Conservation (phyloP, 1,140 invertebrate genomes). For the Proctacanthus coquilletti region DNA sequence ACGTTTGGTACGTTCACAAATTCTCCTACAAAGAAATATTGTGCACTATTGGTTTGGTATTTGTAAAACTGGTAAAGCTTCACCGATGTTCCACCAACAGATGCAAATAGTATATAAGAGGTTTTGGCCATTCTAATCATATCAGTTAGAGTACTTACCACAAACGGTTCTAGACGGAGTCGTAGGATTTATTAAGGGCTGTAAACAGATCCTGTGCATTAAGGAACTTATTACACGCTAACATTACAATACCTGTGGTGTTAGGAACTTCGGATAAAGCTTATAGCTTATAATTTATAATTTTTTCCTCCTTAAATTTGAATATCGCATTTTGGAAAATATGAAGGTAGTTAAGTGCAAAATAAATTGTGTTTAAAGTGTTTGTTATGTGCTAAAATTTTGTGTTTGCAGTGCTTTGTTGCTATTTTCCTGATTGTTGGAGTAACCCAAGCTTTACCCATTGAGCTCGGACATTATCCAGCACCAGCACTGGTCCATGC, state of each 20-base stretch:
- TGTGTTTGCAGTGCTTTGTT: slow-evolving; percentile 21
- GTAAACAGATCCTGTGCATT: no score
- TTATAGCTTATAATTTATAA: no score
- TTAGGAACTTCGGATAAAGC: no score
- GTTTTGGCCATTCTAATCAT: slow-evolving; percentile 3
- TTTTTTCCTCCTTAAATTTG: no score
- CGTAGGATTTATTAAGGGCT: neutral
- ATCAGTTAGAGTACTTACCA: slow-evolving; percentile 2
- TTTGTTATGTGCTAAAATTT: neutral
- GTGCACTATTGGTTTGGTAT: no score
- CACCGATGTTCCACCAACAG: no score
- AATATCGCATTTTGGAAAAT: no score
- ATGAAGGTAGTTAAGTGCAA: neutral
- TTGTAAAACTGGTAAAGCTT: no score
- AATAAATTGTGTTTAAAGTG: neutral
- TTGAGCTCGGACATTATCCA: slow-evolving; percentile 26
- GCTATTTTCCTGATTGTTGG: slow-evolving; percentile 24
- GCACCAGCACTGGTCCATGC: slow-evolving; percentile 17
- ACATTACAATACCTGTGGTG: no score
- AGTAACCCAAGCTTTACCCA: slow-evolving; percentile 23
- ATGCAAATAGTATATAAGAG: slow-evolving; percentile 6
- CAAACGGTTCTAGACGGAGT: neutral
- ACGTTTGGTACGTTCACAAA: no score
- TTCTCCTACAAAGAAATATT: no score
- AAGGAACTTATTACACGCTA: no score